These are phyloP conservation scores for Menura novaehollandiae DNA, from an alignment of 2,113 vertebrate species.

Conservation along the genomic window DNA sequence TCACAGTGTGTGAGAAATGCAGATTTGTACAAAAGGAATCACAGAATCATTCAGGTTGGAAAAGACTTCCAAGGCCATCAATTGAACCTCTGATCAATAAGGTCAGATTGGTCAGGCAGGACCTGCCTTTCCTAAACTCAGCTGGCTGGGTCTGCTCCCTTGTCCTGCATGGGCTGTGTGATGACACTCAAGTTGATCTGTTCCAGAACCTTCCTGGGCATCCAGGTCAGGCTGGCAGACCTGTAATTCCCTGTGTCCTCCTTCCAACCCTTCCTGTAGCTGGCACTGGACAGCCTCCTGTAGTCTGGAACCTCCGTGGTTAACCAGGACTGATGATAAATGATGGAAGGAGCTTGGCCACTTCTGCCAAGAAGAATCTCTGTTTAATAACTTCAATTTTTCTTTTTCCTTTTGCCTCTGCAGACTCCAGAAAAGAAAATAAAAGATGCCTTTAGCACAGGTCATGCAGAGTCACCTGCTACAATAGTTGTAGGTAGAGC, in stretches of 20 bases:
- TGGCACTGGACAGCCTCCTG: too few relatives aligned
- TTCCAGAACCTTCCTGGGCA: background rate
- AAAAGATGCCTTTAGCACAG: conserved; percentile 74
- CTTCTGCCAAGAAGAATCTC: background rate
- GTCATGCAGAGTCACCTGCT: conserved; percentile 85
- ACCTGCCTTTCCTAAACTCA: background rate
- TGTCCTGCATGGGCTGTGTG: background rate
- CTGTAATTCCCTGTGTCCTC: background rate
- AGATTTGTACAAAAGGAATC: background rate
- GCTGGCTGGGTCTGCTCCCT: background rate
- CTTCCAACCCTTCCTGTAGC: background rate
- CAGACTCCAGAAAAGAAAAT: conserved; percentile 77
- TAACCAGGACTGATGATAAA: background rate
- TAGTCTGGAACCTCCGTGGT: background rate
- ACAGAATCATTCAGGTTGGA: background rate
- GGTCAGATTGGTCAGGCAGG: background rate
- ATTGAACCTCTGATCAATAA: background rate
- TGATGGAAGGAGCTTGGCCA: background rate
- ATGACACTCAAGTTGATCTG: background rate
- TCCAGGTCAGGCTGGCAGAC: background rate
- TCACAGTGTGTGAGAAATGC: rapidly evolving
- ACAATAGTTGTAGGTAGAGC: conserved; percentile 80
- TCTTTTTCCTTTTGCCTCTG: background rate
- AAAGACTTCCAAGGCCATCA: background rate
- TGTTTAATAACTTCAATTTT: background rate